phyloP scores from a whole-genome alignment of 2,113 vertebrate species.

The Ceyx melanurus region DNA sequence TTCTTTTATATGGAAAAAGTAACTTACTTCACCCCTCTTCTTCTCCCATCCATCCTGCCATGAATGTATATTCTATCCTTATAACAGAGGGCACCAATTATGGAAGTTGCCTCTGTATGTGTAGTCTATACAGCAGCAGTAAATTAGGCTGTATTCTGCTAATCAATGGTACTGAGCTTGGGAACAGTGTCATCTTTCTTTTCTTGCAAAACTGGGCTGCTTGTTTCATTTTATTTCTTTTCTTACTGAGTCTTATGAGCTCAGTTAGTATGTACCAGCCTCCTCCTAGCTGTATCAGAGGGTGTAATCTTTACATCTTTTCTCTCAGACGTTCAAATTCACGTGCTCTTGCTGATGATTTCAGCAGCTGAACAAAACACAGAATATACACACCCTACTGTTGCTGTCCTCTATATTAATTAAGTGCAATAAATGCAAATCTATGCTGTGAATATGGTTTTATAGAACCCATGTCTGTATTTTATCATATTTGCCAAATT shows the following conservation, averaged over 20 bases:
- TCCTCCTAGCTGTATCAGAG: constrained; percentile 3
- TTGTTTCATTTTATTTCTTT: constrained; percentile 47
- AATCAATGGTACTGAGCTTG: constrained; percentile 37
- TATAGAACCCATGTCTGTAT: neutral
- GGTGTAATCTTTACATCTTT: neutral
- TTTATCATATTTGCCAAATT: neutral
- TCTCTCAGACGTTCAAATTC: neutral
- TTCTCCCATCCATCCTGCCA: constrained; percentile 56
- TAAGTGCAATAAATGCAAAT: neutral
- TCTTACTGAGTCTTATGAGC: neutral
- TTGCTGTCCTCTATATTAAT: neutral
- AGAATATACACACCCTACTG: neutral
- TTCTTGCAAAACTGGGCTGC: constrained; percentile 40
- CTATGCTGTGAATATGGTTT: neutral
- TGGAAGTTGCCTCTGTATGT: constrained; percentile 48
- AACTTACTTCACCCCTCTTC: constrained; percentile 4
- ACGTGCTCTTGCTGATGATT: neutral
- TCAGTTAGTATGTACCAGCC: constrained; percentile 5
- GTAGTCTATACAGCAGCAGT: constrained; percentile 14
- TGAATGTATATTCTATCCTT: constrained; percentile 58
- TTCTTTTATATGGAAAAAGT: constrained; percentile 70
- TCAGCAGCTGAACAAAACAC: neutral
- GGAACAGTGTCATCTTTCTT: constrained; percentile 72
- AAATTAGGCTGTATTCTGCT: constrained; percentile 42
- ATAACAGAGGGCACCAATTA: constrained; percentile 63